Conservation (phyloP, 2,797 vertebrate genomes). For the Sylvia borin region DNA sequence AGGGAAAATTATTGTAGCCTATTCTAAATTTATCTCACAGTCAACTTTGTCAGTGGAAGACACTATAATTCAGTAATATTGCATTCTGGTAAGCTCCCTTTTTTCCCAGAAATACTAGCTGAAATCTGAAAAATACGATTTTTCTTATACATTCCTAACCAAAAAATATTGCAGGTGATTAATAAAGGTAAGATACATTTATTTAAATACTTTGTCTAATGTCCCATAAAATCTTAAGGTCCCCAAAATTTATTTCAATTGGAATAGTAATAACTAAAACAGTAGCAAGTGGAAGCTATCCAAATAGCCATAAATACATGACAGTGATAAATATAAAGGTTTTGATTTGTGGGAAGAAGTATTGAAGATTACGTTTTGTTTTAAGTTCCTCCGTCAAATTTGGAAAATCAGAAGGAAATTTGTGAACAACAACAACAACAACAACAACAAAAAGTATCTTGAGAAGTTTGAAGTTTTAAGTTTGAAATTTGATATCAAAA, state of each 20-base stretch:
- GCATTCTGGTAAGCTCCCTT: neutral
- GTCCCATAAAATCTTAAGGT: neutral
- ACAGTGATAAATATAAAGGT: neutral
- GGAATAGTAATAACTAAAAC: neutral
- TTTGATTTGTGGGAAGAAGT: neutral
- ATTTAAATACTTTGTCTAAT: neutral
- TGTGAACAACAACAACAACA: neutral
- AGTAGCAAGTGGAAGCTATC: neutral
- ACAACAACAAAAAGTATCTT: rapidly evolving
- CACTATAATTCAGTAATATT: constrained; percentile 25
- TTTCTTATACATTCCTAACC: neutral
- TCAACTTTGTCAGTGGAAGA: neutral
- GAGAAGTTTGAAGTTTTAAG: neutral
- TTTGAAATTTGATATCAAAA: neutral
- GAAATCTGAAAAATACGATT: neutral
- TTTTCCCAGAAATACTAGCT: neutral
- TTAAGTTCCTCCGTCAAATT: neutral
- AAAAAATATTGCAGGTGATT: constrained; percentile 3
- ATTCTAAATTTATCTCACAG: constrained; percentile 13
- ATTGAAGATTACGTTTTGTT: neutral
- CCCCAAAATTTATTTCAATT: neutral
- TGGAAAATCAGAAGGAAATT: neutral
- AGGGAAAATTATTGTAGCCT: neutral
- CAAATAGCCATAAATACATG: neutral
- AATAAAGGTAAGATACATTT: neutral